Percentiles rank a stretch among this genome's conserved stretches.
phyloP scores from a whole-genome alignment of 2,888 invertebrate genomes.

The Helicoverpa assulta region DNA sequence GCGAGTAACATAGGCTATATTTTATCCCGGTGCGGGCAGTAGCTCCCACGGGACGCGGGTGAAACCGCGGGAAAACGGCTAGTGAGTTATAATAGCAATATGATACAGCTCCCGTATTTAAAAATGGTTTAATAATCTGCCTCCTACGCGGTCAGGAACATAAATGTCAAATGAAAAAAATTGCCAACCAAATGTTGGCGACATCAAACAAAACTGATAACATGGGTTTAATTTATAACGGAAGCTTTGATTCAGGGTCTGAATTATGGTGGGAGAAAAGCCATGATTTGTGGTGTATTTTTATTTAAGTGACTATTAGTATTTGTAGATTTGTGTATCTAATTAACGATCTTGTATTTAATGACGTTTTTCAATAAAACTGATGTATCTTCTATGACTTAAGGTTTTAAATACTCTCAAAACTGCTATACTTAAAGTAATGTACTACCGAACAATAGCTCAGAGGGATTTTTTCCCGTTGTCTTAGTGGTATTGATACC shows the following conservation, averaged over 20 bases:
- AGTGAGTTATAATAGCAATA: neutral
- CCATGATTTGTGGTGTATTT: neutral
- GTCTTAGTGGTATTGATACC: no score
- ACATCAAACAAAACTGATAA: conserved; percentile 39
- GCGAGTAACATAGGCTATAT: no score
- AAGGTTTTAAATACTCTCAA: neutral
- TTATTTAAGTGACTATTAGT: no score
- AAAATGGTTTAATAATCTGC: conserved; percentile 13
- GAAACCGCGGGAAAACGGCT: no score
- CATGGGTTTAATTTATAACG: conserved; percentile 31
- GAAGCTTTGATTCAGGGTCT: conserved; percentile 24
- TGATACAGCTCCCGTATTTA: neutral
- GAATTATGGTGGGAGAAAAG: conserved; percentile 2
- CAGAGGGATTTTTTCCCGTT: no score
- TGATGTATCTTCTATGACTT: no score
- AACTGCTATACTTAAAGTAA: neutral
- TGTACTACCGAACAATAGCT: no score
- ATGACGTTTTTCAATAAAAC: no score
- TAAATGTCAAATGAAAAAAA: conserved; percentile 47
- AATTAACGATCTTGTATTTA: no score
- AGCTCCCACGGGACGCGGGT: no score
- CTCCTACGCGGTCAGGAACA: conserved; percentile 24
- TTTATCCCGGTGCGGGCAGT: no score
- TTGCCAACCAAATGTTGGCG: conserved; percentile 22
- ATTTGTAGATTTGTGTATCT: no score